phyloP scores from a whole-genome alignment of 2,888 invertebrate species.

The Sialis lutaria region DNA sequence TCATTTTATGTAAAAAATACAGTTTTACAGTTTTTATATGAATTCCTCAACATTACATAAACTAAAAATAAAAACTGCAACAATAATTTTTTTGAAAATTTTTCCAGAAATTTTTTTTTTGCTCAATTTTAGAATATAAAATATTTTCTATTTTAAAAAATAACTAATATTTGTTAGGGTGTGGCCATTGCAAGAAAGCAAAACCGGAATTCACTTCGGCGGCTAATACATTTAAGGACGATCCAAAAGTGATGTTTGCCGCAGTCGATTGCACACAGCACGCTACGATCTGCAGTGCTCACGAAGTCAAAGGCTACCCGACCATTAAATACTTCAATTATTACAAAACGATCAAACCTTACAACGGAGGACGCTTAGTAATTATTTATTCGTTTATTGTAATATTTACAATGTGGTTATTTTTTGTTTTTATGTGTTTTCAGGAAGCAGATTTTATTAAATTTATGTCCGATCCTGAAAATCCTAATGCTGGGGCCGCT shows the following conservation, averaged over 20 bases:
- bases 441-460: conserved; percentile 49
- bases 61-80: too few relatives aligned
- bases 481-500: conserved; percentile 18
- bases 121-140: too few relatives aligned
- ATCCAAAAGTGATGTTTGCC: conserved; percentile 58
- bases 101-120: too few relatives aligned
- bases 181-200: conserved; percentile 76
- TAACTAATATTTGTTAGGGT: conserved; percentile 49
- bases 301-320: conserved; percentile 69
- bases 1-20: too few relatives aligned
- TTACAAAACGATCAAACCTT: conserved; percentile 47
- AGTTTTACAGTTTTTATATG: too few relatives aligned
- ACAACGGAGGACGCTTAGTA: conserved; percentile 59
- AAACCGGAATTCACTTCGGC: conserved; percentile 69
- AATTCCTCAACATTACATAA: too few relatives aligned
- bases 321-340: conserved; percentile 75
- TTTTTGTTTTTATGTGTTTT: conserved; percentile 11
- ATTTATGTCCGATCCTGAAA: conserved; percentile 37
- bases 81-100: too few relatives aligned
- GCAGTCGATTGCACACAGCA: conserved; percentile 64
- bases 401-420: background rate
- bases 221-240: conserved; percentile 56
- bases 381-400: conserved; percentile 11
- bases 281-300: conserved; percentile 41
- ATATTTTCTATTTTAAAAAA: too few relatives aligned